Percentiles rank a stretch among this genome's conserved stretches.
Evolutionary conservation across 2,113 vertebrate genomes (phyloP).

Genomic region (Athene noctua): DNA sequence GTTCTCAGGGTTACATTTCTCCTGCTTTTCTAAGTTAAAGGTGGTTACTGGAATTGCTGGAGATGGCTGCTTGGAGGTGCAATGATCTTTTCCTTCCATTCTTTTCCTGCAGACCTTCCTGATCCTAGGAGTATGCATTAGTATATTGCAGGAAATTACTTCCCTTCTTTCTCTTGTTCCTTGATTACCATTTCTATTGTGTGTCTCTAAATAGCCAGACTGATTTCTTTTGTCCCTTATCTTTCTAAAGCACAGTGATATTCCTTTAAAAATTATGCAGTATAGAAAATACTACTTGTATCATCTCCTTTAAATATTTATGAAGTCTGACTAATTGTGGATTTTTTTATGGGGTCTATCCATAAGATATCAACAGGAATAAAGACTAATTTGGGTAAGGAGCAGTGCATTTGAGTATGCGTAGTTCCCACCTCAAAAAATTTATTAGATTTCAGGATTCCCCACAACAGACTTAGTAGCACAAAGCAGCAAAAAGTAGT

Average conservation of each 20-base stretch:
- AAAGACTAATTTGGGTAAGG: neutral
- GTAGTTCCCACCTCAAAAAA: neutral
- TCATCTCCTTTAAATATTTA: neutral
- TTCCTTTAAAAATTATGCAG: neutral
- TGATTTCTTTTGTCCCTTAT: neutral
- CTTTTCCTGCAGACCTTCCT: neutral
- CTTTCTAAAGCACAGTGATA: neutral
- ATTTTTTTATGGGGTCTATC: neutral
- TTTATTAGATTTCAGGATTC: neutral
- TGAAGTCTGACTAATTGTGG: neutral
- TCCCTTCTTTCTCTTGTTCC: neutral
- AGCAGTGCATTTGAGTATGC: neutral
- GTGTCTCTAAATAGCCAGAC: neutral
- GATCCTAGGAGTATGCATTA: neutral
- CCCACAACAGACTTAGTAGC: neutral
- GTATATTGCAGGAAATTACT: neutral
- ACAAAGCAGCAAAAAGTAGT: neutral
- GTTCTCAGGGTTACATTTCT: neutral
- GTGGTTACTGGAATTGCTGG: neutral
- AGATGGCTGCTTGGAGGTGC: neutral
- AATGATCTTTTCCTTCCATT: neutral
- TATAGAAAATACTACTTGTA: neutral
- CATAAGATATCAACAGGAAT: neutral
- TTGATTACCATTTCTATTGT: constrained; percentile 1
- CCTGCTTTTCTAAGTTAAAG: neutral